These are phyloP conservation scores for Microcebus griseorufus DNA, from an alignment of 2,113 vertebrate genomes.

Conservation along the genomic window DNA sequence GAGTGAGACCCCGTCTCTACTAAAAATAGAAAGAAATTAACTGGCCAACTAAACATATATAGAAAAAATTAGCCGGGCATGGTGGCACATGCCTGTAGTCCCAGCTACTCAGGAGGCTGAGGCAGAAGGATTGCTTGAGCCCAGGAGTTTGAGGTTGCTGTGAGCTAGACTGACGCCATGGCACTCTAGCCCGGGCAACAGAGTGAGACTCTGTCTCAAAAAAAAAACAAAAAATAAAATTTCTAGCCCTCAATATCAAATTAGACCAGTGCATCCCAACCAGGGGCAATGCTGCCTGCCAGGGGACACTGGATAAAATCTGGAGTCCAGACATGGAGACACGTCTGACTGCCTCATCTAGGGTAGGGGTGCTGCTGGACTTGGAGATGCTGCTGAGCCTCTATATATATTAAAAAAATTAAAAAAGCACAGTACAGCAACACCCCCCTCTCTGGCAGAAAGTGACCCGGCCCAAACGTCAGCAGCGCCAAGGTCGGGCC, in stretches of 20 bases:
- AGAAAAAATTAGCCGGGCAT: no score
- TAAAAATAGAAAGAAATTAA: no score
- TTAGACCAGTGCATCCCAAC: background rate
- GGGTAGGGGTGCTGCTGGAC: rapidly evolving
- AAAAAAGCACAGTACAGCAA: background rate
- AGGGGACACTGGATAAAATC: background rate
- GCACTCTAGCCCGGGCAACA: no score
- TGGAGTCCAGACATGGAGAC: background rate
- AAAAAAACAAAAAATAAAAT: background rate
- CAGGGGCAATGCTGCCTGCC: background rate
- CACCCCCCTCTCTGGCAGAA: no score
- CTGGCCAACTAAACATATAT: no score
- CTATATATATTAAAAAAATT: background rate
- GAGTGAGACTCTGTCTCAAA: no score
- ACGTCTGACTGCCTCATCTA: background rate
- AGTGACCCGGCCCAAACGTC: rapidly evolving
- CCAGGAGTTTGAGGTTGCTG: no score
- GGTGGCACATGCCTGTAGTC: no score
- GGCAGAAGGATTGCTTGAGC: no score
- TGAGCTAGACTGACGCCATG: no score
- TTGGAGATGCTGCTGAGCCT: background rate
- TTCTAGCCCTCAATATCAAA: background rate
- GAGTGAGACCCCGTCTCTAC: no score
- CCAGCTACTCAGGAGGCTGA: no score
- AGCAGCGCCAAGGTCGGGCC: rapidly evolving